Base-by-base conservation (phyloP, 1,140 invertebrate species). In the Diabrotica virgifera region DNA sequence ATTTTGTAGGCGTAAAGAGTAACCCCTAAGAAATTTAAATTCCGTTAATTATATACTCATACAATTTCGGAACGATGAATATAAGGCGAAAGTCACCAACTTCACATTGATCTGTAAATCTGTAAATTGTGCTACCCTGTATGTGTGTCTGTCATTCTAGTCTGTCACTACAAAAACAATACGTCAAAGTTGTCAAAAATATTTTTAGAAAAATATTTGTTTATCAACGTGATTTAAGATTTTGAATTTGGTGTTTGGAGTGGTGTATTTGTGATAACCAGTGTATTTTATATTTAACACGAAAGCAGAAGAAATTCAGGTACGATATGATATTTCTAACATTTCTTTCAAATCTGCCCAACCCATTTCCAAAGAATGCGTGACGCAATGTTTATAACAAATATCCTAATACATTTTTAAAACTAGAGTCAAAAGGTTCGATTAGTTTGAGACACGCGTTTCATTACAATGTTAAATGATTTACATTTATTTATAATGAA, bases 371-470 rank as follows among this genome's bases (percentile, higher is more conserved):
- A 66, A 71, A 63, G 70, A 69, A 69, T 70, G 68, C 63, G 56
- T 72, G 70, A 72, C 70, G 70, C 69, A 72, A 72, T 70, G 68
- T 72, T 63, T 72, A 69, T 69, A 65, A 66, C 40, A 14, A 24
- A 35, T 55, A 13, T 55, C 35, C 3, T 50, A 24, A 57, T 50
- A 7, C 54, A 24, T 24, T 12, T 10, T 59, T 36, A 13, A 65
- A 40, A 37, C 54, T 58, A 38, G 59, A 65, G 52, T 52, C 51
- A 52, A 6, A 52, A 12, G 51, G 63, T 24, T 24, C 4, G 59
- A 53, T n/a, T 5, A 52, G 5, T 46, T 53, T 37, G 6, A 36
- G 13, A 24, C 24, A 24, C 24, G 4, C 24, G 24, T 24, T 24
- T 24, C 4, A 24, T 24, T 24, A 24, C 1, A 24, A 24, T 24